Base-by-base conservation (phyloP, 2,888 invertebrate genomes). In the Dascillus cervinus region DNA sequence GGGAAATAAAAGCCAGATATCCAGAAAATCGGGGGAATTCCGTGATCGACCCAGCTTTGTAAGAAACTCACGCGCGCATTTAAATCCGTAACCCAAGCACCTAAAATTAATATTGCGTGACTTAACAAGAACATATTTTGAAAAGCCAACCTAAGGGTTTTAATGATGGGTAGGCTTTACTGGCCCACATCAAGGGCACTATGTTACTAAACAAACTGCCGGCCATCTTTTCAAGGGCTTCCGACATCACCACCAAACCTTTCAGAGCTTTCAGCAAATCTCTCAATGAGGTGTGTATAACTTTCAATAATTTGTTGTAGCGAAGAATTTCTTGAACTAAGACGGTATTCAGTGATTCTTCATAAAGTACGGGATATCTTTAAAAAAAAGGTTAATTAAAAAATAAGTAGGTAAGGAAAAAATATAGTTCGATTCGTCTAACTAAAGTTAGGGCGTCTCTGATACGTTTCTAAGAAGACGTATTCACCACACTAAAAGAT, bases 261-360 rank as follows among this genome's bases (percentile, higher is more conserved):
- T 80, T 82, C 11, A 87, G 62, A 0, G 85, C 85, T 57, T 82
- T 83, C 41, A 81, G 58, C 12, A 79, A 55, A 46, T 79, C 77
- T 32, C 69, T 66, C 20, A 83, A 59, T 1, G 75, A 72, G n/a
- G 64, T 64, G 4, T 59, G 59, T 26, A 77, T 75, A 8, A 76
- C 68, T 4, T 49, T 58, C 13, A 86, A 62, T 10, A 88, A 60
- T 27, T 68, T 71, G 49, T 86, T 80, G 60, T 81, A 91, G 37
- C 89, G 71, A 42, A 84, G 82, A 14, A 85, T 80, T 63, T 92
- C 91, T 62, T 92, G 91, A 4, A 81, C 72, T 6, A 92, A 67
- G 6, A 92, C 91, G 0, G 90, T 90, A 61, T 91, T 91, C 63
- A 92, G 72, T 0, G 89, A 90, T 65, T 91, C 89, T 53, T 84